Base-by-base conservation (phyloP, 1,140 invertebrate genomes). In the Brachionus rotundiformis region DNA sequence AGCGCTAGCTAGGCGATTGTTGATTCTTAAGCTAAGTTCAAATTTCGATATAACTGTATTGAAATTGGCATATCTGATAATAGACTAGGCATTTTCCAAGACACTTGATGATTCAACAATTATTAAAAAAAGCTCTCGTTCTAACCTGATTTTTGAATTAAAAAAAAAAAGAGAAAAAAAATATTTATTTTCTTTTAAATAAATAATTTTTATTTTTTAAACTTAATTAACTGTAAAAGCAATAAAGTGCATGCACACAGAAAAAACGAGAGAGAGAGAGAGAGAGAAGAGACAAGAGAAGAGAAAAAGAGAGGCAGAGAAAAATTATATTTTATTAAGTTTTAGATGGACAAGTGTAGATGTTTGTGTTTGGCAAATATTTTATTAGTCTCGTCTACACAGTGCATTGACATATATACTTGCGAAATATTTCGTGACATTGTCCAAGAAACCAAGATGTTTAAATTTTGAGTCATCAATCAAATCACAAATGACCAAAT, bases 371-470 rank as follows among this genome's bases (percentile, higher is more conserved):
- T 68, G 63, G 16, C 33, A 68, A 68, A 68, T 36, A 68, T 68
- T n/a, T 68, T 68, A 68, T 68, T 36, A 39, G 63, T 68, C 31
- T 63, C 63, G 63, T 68, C 63, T 63, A 63, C 11, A 27, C 61
- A 59, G 10, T 31, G 61, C 29, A 6, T 29, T 11, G 36, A 36
- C 31, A 36, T 29, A 68, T 31, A 68, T 68, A 68, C 63, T 68
- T 68, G 29, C 63, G 31, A 68, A 68, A 68, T 68, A 68, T 68
- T 68, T 68, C 63, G 63, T 68, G 63, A 68, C 33, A 36, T 68
- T 36, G 63, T 36, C 33, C 29, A 68, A 36, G 33, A 68, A 63
- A 29, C 25, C 61, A n/a, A 63, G 16, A n/a, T n/a, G n/a, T 19
- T 54, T 54, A 19, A 54, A 63, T 29, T 29, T 29, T 63, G n/a